Conservation (phyloP, 1,140 invertebrate species). For the Anastrepha ludens region DNA sequence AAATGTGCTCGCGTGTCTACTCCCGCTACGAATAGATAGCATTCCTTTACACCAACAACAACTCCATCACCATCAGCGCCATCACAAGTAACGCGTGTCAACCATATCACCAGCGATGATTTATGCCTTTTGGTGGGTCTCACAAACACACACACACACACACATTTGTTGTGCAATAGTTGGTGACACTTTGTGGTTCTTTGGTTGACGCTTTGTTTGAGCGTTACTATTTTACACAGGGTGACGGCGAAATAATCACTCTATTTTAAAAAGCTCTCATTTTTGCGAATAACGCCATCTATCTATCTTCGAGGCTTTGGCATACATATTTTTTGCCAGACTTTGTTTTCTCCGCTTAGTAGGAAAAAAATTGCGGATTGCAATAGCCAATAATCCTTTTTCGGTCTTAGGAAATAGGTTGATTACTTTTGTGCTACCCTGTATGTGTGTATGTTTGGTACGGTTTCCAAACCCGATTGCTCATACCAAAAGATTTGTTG, state of each 20-base stretch:
- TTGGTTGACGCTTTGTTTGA: slow-evolving; percentile 17
- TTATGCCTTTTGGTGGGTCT: slow-evolving; percentile 42
- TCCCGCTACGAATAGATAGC: too few species aligned
- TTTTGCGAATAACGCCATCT: too few species aligned
- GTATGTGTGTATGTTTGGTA: background rate
- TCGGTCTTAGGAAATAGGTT: too few species aligned
- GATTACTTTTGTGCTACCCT: background rate
- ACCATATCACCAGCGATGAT: slow-evolving; percentile 35
- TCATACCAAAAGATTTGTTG: background rate
- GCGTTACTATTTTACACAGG: background rate
- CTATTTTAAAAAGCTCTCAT: too few species aligned
- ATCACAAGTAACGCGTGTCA: slow-evolving; percentile 24
- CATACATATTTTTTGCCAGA: too few species aligned
- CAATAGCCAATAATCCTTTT: too few species aligned
- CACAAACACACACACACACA: background rate
- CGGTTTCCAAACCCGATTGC: background rate
- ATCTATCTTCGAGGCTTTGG: too few species aligned
- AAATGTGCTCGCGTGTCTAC: slow-evolving; percentile 26
- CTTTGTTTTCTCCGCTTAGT: too few species aligned
- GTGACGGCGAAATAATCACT: too few species aligned
- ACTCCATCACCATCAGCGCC: background rate
- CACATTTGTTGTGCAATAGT: background rate
- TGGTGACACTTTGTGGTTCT: slow-evolving; percentile 44
- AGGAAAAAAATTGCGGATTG: too few species aligned
- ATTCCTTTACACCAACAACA: background rate